phyloP scores from a whole-genome alignment of 2,888 invertebrate genomes.

The Abscondita cerata region DNA sequence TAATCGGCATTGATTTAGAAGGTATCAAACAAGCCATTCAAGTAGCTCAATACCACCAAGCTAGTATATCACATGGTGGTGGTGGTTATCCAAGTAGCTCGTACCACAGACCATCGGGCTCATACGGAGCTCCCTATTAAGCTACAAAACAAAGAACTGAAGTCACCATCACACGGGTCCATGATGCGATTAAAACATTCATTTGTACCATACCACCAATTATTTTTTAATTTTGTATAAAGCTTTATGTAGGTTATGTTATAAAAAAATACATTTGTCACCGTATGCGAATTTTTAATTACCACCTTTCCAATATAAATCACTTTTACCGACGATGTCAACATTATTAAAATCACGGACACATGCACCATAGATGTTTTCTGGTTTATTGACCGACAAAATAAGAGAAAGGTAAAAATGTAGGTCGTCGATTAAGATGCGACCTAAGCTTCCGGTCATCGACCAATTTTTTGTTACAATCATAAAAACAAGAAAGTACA shows the following conservation, averaged over 20 bases:
- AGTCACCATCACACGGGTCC: conserved; percentile 55
- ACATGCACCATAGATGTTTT: conserved; percentile 20
- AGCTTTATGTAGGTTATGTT: conserved; percentile 60
- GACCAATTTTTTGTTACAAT: conserved; percentile 22
- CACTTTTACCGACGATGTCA: conserved; percentile 24
- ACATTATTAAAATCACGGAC: conserved; percentile 14
- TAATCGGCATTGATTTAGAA: conserved; percentile 85
- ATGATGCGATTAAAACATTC: conserved; percentile 55
- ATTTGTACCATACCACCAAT: conserved; percentile 49
- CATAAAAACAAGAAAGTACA: conserved; percentile 29
- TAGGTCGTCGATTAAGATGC: conserved; percentile 31
- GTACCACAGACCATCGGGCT: conserved; percentile 63
- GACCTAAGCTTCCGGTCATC: conserved; percentile 30
- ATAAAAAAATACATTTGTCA: conserved; percentile 63
- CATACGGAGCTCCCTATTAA: conserved; percentile 71
- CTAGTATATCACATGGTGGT: conserved; percentile 63
- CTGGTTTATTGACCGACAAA: conserved; percentile 19
- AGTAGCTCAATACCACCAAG: conserved; percentile 84
- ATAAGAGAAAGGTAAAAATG: conserved; percentile 31
- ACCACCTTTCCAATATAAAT: conserved; percentile 4
- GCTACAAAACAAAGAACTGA: conserved; percentile 43
- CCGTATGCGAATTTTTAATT: conserved; percentile 51
- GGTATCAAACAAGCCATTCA: conserved; percentile 87
- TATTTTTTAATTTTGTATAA: conserved; percentile 59
- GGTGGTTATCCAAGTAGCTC: conserved; percentile 59